Evolutionary conservation across 1,140 invertebrate species (phyloP).

Genomic region (Apis dorsata): DNA sequence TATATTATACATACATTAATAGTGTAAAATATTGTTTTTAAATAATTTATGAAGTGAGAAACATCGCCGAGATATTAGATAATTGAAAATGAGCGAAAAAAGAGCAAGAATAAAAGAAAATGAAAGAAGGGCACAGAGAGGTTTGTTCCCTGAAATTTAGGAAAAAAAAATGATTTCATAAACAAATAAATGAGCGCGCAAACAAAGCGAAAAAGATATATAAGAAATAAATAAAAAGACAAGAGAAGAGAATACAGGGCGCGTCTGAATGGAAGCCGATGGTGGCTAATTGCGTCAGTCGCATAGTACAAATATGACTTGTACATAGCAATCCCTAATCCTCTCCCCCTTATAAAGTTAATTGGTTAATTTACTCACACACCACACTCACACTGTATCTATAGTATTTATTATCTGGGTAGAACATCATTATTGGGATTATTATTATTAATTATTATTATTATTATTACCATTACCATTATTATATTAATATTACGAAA

Average conservation of each 20-base stretch:
- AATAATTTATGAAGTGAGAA: constrained; percentile 74
- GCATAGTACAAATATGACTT: constrained; percentile 80
- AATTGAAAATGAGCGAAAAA: constrained; percentile 65
- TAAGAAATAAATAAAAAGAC: constrained; percentile 61
- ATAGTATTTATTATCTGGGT: constrained; percentile 82
- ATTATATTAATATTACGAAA: constrained; percentile 80
- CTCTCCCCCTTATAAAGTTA: constrained; percentile 62
- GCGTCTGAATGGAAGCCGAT: constrained; percentile 72
- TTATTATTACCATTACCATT: constrained; percentile 73
- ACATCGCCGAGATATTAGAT: constrained; percentile 75
- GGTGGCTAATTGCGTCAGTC: constrained; percentile 76
- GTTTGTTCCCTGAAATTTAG: constrained; percentile 46
- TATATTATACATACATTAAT: constrained; percentile 75
- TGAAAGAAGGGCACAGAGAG: constrained; percentile 28
- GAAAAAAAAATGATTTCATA: constrained; percentile 36
- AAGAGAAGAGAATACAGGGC: constrained; percentile 67
- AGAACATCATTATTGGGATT: constrained; percentile 80
- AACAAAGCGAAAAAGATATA: constrained; percentile 44
- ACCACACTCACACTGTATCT: constrained; percentile 80
- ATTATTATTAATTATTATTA: constrained; percentile 79
- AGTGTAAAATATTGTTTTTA: constrained; percentile 78
- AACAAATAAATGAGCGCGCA: constrained; percentile 27
- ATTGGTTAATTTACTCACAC: constrained; percentile 79
- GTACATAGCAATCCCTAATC: constrained; percentile 77
- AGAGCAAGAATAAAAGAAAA: constrained; percentile 31